These are phyloP conservation scores for Myathropa florea DNA, from an alignment of 2,888 invertebrate genomes.

Conservation along the genomic window DNA sequence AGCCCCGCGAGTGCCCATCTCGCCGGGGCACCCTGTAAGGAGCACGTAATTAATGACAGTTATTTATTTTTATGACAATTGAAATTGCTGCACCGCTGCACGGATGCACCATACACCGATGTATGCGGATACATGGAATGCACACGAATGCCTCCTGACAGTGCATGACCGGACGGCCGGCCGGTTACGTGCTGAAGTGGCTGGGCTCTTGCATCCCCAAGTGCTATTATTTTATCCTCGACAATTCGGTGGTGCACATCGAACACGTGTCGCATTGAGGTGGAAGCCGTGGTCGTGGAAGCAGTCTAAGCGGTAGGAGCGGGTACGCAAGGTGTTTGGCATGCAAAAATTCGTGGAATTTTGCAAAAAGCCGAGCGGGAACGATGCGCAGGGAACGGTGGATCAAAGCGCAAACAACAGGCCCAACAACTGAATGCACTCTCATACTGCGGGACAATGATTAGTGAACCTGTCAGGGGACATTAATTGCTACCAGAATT, in stretches of 20 bases:
- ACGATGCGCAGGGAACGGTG: not conserved
- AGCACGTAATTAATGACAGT: conserved; percentile 60
- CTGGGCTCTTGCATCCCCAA: conserved; percentile 6
- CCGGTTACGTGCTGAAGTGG: conserved; percentile 7
- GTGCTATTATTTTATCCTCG: conserved; percentile 15
- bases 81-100: conserved; percentile 58
- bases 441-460: conserved; percentile 24
- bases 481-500: conserved; percentile 58
- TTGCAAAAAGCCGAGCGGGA: not conserved
- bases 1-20: not conserved
- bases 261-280: conserved; percentile 54
- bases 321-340: conserved; percentile 57
- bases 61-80: conserved; percentile 67
- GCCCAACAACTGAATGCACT: conserved; percentile 2
- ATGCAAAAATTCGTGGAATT: conserved; percentile 54
- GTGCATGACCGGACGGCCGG: not conserved
- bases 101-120: conserved; percentile 19
- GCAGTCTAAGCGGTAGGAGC: not conserved
- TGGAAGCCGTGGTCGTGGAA: conserved; percentile 5
- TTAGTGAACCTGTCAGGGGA: conserved; percentile 62
- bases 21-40: conserved; percentile 19
- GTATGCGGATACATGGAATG: not conserved
- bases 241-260: conserved; percentile 29
- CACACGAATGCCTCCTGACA: not conserved
- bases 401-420: conserved; percentile 27